Conservation (phyloP, 2,113 vertebrate genomes). For the Microcebus ravelobensis region DNA sequence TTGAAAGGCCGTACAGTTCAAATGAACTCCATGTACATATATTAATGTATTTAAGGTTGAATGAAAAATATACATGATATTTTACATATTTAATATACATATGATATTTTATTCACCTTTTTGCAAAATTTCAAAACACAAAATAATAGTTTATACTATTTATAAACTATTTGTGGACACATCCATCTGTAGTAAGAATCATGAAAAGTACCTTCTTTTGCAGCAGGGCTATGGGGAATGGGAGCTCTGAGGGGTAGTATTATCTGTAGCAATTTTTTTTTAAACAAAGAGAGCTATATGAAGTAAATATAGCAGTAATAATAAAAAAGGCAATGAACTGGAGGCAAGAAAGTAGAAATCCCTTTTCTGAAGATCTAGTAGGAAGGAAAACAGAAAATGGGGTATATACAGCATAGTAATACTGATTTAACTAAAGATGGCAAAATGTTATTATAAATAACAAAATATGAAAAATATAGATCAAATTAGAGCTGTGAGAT, state of each 20-base stretch:
- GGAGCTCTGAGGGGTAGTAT: not conserved
- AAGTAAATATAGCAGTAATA: not conserved
- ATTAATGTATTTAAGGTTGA: not conserved
- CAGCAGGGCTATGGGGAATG: not conserved
- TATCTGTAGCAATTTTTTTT: not conserved
- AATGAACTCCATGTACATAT: not conserved
- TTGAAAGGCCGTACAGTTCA: not conserved
- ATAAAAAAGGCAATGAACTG: not conserved
- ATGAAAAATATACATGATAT: not conserved
- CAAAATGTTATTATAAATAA: not conserved
- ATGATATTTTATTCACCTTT: not conserved
- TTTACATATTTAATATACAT: not conserved
- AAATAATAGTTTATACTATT: not conserved
- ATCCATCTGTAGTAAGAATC: not conserved
- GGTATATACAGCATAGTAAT: not conserved
- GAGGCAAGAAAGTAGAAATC: not conserved
- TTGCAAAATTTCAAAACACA: not conserved
- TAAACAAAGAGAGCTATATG: not conserved
- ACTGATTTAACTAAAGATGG: not conserved
- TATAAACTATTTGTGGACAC: not conserved
- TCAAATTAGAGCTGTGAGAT: not conserved
- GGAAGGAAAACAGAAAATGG: slow-evolving; percentile 8
- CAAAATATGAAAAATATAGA: not conserved
- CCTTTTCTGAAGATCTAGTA: slow-evolving; percentile 18
- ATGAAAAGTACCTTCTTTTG: not conserved